These are phyloP conservation scores for Lordiphosa fenestrarum DNA, from an alignment of 2,888 invertebrate species.

Conservation along the genomic window DNA sequence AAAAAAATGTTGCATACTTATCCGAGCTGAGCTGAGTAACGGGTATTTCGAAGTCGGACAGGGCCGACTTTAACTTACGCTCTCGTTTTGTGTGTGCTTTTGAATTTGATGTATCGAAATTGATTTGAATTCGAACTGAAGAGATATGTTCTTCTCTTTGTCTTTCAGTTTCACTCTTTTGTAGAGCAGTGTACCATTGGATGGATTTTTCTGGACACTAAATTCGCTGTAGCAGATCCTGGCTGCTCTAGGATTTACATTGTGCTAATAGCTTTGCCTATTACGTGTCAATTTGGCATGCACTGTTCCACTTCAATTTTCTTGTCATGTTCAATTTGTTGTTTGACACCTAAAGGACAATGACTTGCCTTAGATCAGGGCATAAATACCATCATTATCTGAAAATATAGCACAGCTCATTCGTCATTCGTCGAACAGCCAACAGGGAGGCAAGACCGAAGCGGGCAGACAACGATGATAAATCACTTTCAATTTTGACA, in stretches of 20 bases:
- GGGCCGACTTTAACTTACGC: too few relatives aligned
- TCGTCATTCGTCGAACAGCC: conserved; percentile 37
- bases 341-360: conserved; percentile 31
- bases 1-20: too few relatives aligned
- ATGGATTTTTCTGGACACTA: neutral
- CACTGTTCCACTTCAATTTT: conserved; percentile 10
- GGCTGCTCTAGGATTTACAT: conserved; percentile 32
- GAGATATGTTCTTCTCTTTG: neutral
- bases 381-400: conserved; percentile 41
- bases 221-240: conserved; percentile 29
- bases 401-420: conserved; percentile 34
- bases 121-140: too few relatives aligned
- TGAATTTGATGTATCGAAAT: too few relatives aligned
- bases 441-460: conserved; percentile 13
- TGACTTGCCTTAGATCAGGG: conserved; percentile 4
- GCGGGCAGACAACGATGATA: conserved; percentile 47
- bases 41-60: too few relatives aligned
- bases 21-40: too few relatives aligned
- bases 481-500: conserved; percentile 73
- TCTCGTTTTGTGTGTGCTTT: too few relatives aligned
- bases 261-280: conserved; percentile 64
- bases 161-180: neutral
- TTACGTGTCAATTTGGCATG: conserved; percentile 45
- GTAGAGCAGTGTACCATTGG: neutral
- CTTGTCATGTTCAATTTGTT: conserved; percentile 55